Base-by-base conservation (phyloP, 1,140 invertebrate genomes). In the Bombus balteatus region DNA sequence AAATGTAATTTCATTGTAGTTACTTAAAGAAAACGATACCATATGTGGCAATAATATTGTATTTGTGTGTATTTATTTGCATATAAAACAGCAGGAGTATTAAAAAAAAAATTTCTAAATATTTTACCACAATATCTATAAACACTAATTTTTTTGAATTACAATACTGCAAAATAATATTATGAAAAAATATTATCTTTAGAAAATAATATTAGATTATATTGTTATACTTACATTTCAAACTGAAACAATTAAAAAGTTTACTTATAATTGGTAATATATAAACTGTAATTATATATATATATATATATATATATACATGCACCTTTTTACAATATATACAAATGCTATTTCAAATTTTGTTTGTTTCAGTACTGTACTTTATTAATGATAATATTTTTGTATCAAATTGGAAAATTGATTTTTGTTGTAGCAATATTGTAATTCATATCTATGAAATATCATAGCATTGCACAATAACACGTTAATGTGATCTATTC, bases 311-410 rank as follows among this genome's bases (percentile, higher is more conserved):
- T 4, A 43, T 5, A 1, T 2, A 4, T 0, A 2, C 22, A 43
- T 3, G 37, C 12, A 43, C 13, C 28, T 68, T 47, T 68, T 70
- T 80, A 71, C 32, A 80, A 80, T 68, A 80, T 71, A n/a, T 71
- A 80, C 34, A 80, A 80, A 68, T 22, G 12, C 18, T 66, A 37
- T 79, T 28, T 79, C 4, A 34, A 34, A 47, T 34, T 62, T n/a
- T 43, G 1, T 15, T 41, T 41, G 0, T 15, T 53, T 41, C n/a
- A 22, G 25, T 70, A 43, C n/a, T 43, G 13, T 13, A n/a, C 15
- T 72, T 72, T 72, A 34, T 15, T 22, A 68, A 68, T 34, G n/a
- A 65, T 65, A 32, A n/a, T 18, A 65, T 65, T 65, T 32, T 65
- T 65, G 0, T 12, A 62, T n/a, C 59, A n/a, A 62, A n/a, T 62